These are phyloP conservation scores for Polyommatus iphigenia DNA, from an alignment of 2,888 invertebrate species.

Conservation along the genomic window DNA sequence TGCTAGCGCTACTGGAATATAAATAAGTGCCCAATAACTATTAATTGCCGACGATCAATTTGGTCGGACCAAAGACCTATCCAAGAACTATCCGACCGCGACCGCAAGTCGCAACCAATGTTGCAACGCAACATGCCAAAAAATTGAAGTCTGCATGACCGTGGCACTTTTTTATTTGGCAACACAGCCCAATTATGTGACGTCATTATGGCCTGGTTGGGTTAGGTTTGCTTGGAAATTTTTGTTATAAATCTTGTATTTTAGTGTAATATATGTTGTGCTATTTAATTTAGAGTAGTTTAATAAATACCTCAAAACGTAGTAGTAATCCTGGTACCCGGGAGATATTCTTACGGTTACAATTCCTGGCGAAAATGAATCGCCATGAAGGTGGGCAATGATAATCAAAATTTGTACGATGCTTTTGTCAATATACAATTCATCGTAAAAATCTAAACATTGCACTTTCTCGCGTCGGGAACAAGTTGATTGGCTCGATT, in stretches of 20 bases:
- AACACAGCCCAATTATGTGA: slow-evolving; percentile 70
- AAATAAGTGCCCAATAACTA: too few species aligned
- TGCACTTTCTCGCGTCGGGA: slow-evolving; percentile 25
- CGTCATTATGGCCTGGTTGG: slow-evolving; percentile 85
- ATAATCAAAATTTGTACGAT: slow-evolving; percentile 79
- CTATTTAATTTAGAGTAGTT: slow-evolving; percentile 77
- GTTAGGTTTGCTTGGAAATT: slow-evolving; percentile 86
- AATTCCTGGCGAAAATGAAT: slow-evolving; percentile 87
- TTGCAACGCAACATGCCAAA: too few species aligned
- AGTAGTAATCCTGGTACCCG: slow-evolving; percentile 74
- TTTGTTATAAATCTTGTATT: slow-evolving; percentile 83
- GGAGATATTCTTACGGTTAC: slow-evolving; percentile 69
- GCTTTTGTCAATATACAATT: slow-evolving; percentile 74
- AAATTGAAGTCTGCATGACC: slow-evolving; percentile 19
- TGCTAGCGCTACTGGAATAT: too few species aligned
- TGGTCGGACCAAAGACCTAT: too few species aligned
- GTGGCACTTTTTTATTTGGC: slow-evolving; percentile 43
- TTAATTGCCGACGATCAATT: too few species aligned
- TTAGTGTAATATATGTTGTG: slow-evolving; percentile 81
- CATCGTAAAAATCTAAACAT: slow-evolving; percentile 55
- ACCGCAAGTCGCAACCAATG: too few species aligned
- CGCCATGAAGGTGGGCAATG: slow-evolving; percentile 94
- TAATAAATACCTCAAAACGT: slow-evolving; percentile 76
- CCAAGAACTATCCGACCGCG: too few species aligned
- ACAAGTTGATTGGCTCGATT: slow-evolving; percentile 37